These are phyloP conservation scores for Parazoanthus swiftii DNA, from an alignment of 92 coral and sea anemone species.

Conservation along the genomic window DNA sequence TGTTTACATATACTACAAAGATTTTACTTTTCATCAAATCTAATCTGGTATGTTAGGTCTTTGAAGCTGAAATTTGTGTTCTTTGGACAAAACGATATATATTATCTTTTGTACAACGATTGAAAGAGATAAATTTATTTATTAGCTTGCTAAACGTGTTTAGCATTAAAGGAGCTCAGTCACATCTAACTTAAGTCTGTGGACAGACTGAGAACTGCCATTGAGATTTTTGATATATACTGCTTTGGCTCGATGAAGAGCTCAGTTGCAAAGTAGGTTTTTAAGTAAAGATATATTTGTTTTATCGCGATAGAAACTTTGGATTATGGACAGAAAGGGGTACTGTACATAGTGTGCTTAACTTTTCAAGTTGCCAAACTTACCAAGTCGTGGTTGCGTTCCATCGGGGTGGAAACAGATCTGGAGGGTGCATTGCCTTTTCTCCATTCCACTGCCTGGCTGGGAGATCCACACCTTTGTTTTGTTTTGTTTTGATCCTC, in stretches of 20 bases:
- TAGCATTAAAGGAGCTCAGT: background rate
- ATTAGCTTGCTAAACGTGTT: background rate
- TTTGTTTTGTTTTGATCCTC: slow-evolving; percentile 8
- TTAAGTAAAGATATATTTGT: background rate
- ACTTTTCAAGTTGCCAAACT: background rate
- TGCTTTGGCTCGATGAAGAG: too few relatives aligned
- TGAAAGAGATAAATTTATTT: background rate
- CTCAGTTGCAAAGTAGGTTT: background rate
- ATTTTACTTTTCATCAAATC: too few relatives aligned
- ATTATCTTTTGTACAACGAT: background rate
- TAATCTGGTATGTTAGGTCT: too few relatives aligned
- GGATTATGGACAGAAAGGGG: slow-evolving; percentile 1
- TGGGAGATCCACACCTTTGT: slow-evolving; percentile 1
- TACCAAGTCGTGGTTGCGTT: slow-evolving; percentile 11
- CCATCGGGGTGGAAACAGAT: slow-evolving; percentile 1
- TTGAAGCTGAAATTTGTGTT: background rate
- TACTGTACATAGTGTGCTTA: background rate
- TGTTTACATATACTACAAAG: too few relatives aligned
- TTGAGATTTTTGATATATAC: too few relatives aligned
- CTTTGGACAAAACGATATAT: background rate
- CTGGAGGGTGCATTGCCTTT: slow-evolving; percentile 6
- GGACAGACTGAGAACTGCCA: too few relatives aligned
- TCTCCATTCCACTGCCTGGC: slow-evolving; percentile 12
- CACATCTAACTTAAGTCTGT: background rate
- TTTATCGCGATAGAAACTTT: background rate